Base-by-base conservation (phyloP, 1,140 invertebrate species). In the Drosophila rhopaloa region DNA sequence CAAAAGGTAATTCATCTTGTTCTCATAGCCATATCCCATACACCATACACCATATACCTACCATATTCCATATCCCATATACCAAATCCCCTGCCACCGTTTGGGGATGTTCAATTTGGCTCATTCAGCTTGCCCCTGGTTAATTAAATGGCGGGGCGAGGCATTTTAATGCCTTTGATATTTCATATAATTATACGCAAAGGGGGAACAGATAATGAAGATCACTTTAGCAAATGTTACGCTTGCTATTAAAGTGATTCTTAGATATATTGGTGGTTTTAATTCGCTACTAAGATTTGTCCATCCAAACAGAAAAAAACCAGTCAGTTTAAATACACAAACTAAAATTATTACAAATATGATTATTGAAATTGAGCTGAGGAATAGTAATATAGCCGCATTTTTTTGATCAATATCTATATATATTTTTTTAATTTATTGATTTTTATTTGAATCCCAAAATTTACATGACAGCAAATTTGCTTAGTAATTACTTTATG, bases 1-100 rank as follows among this genome's bases (percentile, higher is more conserved):
- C 84, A 89, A 88, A 88, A 88, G 85, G 84, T 89, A 88, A 88
- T 88, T 89, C 84, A 88, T 88, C 84, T 88, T 88, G 72, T 88
- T 83, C 63, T 51, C 60, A 74, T 55, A 57, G 19, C 55, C 37
- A 48, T 29, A 44, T 54, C n/a, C 29, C 32, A 27, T 44, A 51
- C 10, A 3, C 41, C 19, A 46, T 3, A 46, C 11, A 2, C 43
- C 43, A 46, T 47, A 47, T 47, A 5, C 24, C 46, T 47, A 5
- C 24, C 46, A 48, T 48, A 27, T 4, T 37, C 51, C 11, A 11
- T 46, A 32, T 19, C 38, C 29, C 4, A 11, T 4, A 24, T 24
- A 24, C 24, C 29, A 32, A 7, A 32, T 32, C 43, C 27, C 38
- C 35, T 29, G 4, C 6, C 47, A 32, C 8, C 48, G 3, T 43